phyloP scores from a whole-genome alignment of 2,888 invertebrate genomes.

The Noctuana brunneofusca region DNA sequence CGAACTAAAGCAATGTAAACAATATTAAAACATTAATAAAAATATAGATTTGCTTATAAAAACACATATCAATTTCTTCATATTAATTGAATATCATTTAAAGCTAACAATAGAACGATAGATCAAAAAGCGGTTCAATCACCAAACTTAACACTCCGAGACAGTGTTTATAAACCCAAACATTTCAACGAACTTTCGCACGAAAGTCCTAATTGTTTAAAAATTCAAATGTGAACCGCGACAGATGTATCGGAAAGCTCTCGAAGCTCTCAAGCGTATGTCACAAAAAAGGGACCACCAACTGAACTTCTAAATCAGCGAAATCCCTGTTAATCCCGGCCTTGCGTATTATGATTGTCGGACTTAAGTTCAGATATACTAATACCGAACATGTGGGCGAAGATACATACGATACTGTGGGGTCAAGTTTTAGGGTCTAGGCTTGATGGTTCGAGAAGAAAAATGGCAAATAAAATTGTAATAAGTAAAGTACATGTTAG shows the following conservation, averaged over 20 bases:
- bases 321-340: constrained; percentile 72
- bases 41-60: too few relatives aligned
- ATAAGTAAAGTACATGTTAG: background rate
- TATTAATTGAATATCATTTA: too few relatives aligned
- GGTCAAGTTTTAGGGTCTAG: background rate
- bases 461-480: background rate
- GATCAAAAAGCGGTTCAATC: constrained; percentile 11
- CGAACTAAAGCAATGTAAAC: too few relatives aligned
- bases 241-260: constrained; percentile 59
- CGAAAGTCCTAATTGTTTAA: constrained; percentile 37
- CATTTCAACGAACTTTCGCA: constrained; percentile 13
- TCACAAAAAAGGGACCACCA: constrained; percentile 77
- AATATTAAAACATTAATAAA: too few relatives aligned
- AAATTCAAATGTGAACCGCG: constrained; percentile 42
- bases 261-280: constrained; percentile 60
- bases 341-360: constrained; percentile 77
- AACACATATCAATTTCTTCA: background rate
- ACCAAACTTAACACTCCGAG: background rate
- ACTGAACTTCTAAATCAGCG: constrained; percentile 59
- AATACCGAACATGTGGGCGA: constrained; percentile 76
- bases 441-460: background rate
- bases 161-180: constrained; percentile 14
- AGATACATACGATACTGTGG: constrained; percentile 38
- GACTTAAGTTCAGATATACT: constrained; percentile 68
- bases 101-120: background rate